A percentile compares a stretch with the other conserved stretches of the same genome.
phyloP scores from a whole-genome alignment of 2,113 vertebrate species.

The Coracopsis vasa region DNA sequence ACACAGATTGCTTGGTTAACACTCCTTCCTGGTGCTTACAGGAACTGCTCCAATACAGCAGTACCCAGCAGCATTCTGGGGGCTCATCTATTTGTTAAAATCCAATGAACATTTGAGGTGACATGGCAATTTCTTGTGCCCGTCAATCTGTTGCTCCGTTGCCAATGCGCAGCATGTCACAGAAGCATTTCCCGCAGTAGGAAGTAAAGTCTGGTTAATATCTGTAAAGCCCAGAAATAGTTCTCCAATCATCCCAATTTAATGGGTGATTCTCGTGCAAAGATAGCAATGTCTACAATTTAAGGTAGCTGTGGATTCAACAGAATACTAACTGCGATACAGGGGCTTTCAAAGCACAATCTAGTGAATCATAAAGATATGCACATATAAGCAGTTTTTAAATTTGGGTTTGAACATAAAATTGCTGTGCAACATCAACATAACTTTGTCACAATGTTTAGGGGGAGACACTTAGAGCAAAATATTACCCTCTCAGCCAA shows the following conservation, averaged over 20 bases:
- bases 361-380: slow-evolving; percentile 66
- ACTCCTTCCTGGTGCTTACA: background rate
- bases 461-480: slow-evolving; percentile 63
- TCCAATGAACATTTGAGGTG: slow-evolving; percentile 1
- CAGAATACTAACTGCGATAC: slow-evolving; percentile 62
- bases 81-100: slow-evolving; percentile 50
- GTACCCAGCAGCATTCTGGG: slow-evolving; percentile 10
- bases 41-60: slow-evolving; percentile 6
- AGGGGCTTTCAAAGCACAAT: slow-evolving; percentile 42
- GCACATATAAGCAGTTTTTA: slow-evolving; percentile 47
- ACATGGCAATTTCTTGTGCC: slow-evolving; percentile 24
- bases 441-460: slow-evolving; percentile 68
- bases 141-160: slow-evolving; percentile 49
- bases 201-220: slow-evolving; percentile 66
- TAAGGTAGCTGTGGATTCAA: slow-evolving; percentile 66
- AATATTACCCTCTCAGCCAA: slow-evolving; percentile 59
- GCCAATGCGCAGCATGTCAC: slow-evolving; percentile 25
- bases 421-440: slow-evolving; percentile 18
- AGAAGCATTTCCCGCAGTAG: slow-evolving; percentile 6
- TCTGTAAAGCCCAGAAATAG: slow-evolving; percentile 55
- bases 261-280: slow-evolving; percentile 60
- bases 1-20: slow-evolving; percentile 20
- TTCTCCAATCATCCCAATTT: slow-evolving; percentile 54
- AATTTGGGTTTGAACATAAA: slow-evolving; percentile 63
- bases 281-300: slow-evolving; percentile 63